Percentiles rank a stretch among this genome's conserved stretches.
Evolutionary conservation across 1,140 invertebrate species (phyloP).

Genomic region (Drosophila bocki): DNA sequence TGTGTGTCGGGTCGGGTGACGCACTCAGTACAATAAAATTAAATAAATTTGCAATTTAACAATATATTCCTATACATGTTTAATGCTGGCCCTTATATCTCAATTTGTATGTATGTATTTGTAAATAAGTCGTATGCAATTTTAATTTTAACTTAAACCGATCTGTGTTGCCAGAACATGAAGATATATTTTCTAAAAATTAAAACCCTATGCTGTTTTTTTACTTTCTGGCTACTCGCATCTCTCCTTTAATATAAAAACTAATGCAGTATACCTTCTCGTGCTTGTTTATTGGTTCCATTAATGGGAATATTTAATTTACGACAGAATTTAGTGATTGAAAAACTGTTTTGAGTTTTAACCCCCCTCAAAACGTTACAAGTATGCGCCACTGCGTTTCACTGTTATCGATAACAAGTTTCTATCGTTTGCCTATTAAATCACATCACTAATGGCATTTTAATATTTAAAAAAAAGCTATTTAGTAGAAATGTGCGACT

Average conservation of each 20-base stretch:
- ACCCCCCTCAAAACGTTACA: background rate
- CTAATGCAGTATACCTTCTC: constrained; percentile 8
- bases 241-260: constrained; percentile 26
- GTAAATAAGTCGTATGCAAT: constrained; percentile 45
- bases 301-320: background rate
- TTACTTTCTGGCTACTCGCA: constrained; percentile 30
- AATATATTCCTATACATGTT: constrained; percentile 39
- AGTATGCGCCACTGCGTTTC: background rate
- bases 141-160: constrained; percentile 35
- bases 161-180: constrained; percentile 46
- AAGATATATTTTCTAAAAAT: constrained; percentile 44
- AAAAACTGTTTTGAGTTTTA: background rate
- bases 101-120: constrained; percentile 44
- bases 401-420: constrained; percentile 15
- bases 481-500: constrained; percentile 47
- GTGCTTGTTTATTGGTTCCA: background rate
- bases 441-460: constrained; percentile 21
- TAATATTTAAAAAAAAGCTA: constrained; percentile 14
- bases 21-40: constrained; percentile 76
- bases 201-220: constrained; percentile 26
- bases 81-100: constrained; percentile 31
- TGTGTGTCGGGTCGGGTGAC: constrained; percentile 66
- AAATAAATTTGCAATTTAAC: constrained; percentile 62
- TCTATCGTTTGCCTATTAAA: background rate
- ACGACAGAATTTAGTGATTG: background rate